phyloP scores from a whole-genome alignment of 1,140 invertebrate species.

The Drosophila lini region DNA sequence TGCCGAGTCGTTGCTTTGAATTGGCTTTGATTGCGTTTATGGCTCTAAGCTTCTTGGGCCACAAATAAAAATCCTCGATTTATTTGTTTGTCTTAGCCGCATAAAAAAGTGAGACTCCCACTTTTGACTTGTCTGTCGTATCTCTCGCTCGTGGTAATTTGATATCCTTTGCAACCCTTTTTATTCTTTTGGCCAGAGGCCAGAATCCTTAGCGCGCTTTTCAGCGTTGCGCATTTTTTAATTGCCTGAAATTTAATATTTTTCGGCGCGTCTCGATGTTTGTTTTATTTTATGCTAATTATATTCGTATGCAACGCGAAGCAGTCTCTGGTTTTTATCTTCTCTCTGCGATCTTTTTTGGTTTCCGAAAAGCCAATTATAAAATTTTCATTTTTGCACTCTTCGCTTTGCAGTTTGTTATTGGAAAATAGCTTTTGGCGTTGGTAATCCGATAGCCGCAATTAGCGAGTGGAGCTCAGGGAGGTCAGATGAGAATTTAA shows the following conservation, averaged over 20 bases:
- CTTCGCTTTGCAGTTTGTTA: conserved; percentile 54
- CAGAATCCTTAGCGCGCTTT: conserved; percentile 63
- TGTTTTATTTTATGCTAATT: conserved; percentile 75
- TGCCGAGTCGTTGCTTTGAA: conserved; percentile 63
- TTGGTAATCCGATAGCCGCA: conserved; percentile 72
- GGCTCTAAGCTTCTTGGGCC: conserved; percentile 56
- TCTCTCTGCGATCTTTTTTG: conserved; percentile 23
- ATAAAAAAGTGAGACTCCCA: conserved; percentile 50
- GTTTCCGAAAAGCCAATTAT: conserved; percentile 72
- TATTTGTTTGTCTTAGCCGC: conserved; percentile 71
- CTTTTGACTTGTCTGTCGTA: conserved; percentile 6
- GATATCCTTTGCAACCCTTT: conserved; percentile 60
- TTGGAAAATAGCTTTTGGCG: conserved; percentile 72
- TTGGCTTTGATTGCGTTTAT: conserved; percentile 68
- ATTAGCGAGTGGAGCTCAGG: conserved; percentile 52
- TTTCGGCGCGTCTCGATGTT: conserved; percentile 40
- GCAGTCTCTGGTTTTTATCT: conserved; percentile 46
- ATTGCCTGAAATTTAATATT: conserved; percentile 82
- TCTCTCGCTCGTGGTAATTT: conserved; percentile 49
- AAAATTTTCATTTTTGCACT: conserved; percentile 78
- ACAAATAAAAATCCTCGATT: conserved; percentile 65
- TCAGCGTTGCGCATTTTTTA: conserved; percentile 63
- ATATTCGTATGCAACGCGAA: conserved; percentile 67
- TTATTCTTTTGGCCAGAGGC: conserved; percentile 12
- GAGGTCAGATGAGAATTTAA: conserved; percentile 45